Evolutionary conservation across 1,140 invertebrate genomes (phyloP).

Genomic region (Drosophila equinoxialis): DNA sequence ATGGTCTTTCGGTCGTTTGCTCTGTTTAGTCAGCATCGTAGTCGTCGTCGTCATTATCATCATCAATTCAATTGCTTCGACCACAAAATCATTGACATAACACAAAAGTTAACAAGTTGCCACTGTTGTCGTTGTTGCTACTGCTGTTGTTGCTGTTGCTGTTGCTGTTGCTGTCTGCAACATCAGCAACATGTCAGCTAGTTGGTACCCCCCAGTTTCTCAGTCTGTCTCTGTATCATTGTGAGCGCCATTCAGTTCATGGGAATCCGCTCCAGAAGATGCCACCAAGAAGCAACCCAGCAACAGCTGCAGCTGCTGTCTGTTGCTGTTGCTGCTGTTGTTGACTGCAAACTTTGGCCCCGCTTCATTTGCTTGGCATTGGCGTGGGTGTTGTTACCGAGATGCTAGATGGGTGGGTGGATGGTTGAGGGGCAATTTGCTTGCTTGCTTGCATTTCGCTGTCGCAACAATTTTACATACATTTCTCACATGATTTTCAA

Average conservation of each 20-base stretch:
- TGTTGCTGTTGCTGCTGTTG: slow-evolving; percentile 38
- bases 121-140: slow-evolving; percentile 22
- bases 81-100: slow-evolving; percentile 74
- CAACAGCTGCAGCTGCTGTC: slow-evolving; percentile 25
- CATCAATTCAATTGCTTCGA: slow-evolving; percentile 72
- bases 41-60: not conserved
- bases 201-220: slow-evolving; percentile 54
- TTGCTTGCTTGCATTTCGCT: slow-evolving; percentile 73
- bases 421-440: slow-evolving; percentile 43
- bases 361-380: slow-evolving; percentile 63
- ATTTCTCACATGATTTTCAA: slow-evolving; percentile 71
- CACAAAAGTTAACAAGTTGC: slow-evolving; percentile 59
- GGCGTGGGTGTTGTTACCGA: slow-evolving; percentile 44
- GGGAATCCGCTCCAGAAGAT: slow-evolving; percentile 70
- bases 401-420: not conserved
- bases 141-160: slow-evolving; percentile 17
- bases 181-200: slow-evolving; percentile 64
- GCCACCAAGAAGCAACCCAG: slow-evolving; percentile 47
- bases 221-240: not conserved
- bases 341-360: slow-evolving; percentile 61
- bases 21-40: slow-evolving; percentile 53
- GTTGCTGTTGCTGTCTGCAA: slow-evolving; percentile 16
- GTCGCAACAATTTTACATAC: slow-evolving; percentile 73
- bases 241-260: slow-evolving; percentile 71
- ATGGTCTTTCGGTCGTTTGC: slow-evolving; percentile 40